phyloP scores from a whole-genome alignment of 2,113 vertebrate species.

The Scortum barcoo region DNA sequence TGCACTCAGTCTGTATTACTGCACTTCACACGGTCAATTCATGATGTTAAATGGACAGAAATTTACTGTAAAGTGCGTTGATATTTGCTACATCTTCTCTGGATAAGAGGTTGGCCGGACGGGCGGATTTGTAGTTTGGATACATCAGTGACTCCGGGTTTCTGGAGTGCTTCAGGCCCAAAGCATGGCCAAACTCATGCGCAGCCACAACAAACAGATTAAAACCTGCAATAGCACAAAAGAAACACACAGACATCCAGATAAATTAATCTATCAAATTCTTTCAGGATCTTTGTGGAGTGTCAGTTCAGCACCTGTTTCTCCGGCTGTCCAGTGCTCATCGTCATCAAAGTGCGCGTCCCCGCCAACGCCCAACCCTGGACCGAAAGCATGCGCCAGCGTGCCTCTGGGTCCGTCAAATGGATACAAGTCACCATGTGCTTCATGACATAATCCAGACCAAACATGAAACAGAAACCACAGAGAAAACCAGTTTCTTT shows the following conservation, averaged over 20 bases:
- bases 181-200: slow-evolving; percentile 90
- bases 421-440: slow-evolving; percentile 89
- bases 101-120: slow-evolving; percentile 78
- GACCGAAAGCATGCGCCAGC: slow-evolving; percentile 94
- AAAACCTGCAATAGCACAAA: slow-evolving; percentile 79
- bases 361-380: slow-evolving; percentile 88
- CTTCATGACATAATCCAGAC: slow-evolving; percentile 73
- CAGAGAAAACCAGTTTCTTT: slow-evolving; percentile 55
- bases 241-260: neutral
- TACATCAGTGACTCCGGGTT: slow-evolving; percentile 87
- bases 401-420: slow-evolving; percentile 92
- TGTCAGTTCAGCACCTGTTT: slow-evolving; percentile 73
- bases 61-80: slow-evolving; percentile 88
- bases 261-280: neutral
- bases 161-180: slow-evolving; percentile 88
- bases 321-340: slow-evolving; percentile 88
- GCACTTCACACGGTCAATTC: neutral
- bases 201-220: slow-evolving; percentile 85
- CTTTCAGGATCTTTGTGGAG: neutral
- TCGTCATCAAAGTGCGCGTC: slow-evolving; percentile 93
- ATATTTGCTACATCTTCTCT: slow-evolving; percentile 85
- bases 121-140: slow-evolving; percentile 81
- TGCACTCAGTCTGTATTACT: neutral
- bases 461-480: slow-evolving; percentile 59
- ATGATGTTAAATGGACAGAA: neutral